These are phyloP conservation scores for Atta cephalotes DNA, from an alignment of 1,140 invertebrate species.

Conservation along the genomic window DNA sequence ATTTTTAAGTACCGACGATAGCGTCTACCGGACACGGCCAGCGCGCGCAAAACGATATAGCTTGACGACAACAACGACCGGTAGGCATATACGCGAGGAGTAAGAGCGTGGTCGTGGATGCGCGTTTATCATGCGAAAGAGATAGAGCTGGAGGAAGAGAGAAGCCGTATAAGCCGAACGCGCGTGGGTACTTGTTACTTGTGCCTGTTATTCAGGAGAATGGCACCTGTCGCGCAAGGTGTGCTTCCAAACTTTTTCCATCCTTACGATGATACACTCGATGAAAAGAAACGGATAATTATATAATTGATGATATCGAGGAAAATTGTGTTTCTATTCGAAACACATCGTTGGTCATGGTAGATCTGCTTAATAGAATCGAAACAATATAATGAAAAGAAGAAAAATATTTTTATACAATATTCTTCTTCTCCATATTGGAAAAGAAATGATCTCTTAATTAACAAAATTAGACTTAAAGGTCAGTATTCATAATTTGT, in stretches of 20 bases:
- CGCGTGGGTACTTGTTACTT: slow-evolving; percentile 60
- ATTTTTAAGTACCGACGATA: slow-evolving; percentile 84
- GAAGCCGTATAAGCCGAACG: slow-evolving; percentile 32
- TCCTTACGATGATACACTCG: slow-evolving; percentile 40
- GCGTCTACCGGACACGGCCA: slow-evolving; percentile 71
- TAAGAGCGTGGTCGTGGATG: slow-evolving; percentile 23
- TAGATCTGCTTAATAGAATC: background rate
- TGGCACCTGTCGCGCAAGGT: slow-evolving; percentile 76
- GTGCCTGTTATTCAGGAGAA: slow-evolving; percentile 27
- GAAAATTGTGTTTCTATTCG: slow-evolving; percentile 5
- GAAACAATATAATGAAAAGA: background rate
- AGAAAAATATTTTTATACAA: background rate
- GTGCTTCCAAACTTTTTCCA: slow-evolving; percentile 62
- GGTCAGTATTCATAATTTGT: too few relatives aligned
- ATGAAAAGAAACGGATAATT: slow-evolving; percentile 41
- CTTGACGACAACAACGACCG: slow-evolving; percentile 9
- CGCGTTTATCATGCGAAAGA: slow-evolving; percentile 51
- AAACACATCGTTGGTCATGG: background rate
- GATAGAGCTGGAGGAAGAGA: slow-evolving; percentile 24
- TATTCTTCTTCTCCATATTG: background rate
- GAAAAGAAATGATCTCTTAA: background rate
- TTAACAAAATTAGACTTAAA: background rate
- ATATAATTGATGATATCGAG: slow-evolving; percentile 10
- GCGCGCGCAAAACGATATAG: slow-evolving; percentile 50
- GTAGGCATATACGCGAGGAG: slow-evolving; percentile 20